Evolutionary conservation across 2,797 vertebrate genomes (phyloP), one percentile per base, ranked within the genome.

Genomic region (Champsocephalus esox): DNA sequence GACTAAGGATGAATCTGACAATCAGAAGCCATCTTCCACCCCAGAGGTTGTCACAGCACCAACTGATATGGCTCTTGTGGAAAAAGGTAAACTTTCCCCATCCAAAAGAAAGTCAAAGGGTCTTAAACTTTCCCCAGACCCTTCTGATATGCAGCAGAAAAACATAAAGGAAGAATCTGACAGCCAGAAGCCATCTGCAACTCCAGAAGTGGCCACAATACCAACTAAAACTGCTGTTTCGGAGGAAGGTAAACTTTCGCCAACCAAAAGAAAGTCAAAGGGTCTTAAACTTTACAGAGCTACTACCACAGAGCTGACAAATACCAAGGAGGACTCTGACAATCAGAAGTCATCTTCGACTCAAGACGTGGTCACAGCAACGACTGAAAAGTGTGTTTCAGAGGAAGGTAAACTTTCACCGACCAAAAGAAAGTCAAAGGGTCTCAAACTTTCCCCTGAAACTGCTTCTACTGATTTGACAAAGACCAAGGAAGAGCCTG

Each of bases 151-250:
- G 1, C 14, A 5, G n/a, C 12, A 3, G 44, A 14, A 14, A 44
- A 16, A 19, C 3, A 12, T 9, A 3, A 21, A 21, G 0, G 14
- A n/a, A 28, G 28, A 67, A 4, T 9, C 44, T 48, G 24, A 21
- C 1, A 24, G 61, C 45, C 82, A 70, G 4, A 48, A 7, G 5
- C 34, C 52, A 41, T 66, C 50, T 58, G 59, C 69, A 56, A 21
- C 34, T 54, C 16, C 7, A 63, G 67, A 54, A 8, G 34, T 38
- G 17, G 55, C 57, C 17, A 21, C 11, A 41, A 10, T 0, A 12
- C 1, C n/a, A 45, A 17, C 38, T 62, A 24, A 72, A 61, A 51
- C 3, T 1, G 34, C 14, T 49, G 45, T 32, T 49, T 16, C 12
- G 12, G 12, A 13, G 12, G 24, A 54, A 54, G 21, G 34, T 34